Base-by-base conservation (phyloP, 2,113 vertebrate species). In the Carassius carassius region DNA sequence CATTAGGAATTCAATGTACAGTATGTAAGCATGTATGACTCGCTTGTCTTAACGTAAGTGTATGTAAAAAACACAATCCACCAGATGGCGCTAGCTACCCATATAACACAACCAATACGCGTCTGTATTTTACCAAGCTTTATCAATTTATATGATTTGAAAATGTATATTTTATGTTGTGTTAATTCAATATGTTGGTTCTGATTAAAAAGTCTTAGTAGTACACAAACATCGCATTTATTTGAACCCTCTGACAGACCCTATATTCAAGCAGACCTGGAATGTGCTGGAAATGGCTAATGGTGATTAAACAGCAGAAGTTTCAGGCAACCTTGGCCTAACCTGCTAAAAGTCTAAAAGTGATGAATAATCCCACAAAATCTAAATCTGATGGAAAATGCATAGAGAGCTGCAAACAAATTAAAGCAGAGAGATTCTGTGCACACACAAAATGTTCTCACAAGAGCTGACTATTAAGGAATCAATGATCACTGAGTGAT, bases 71-170 rank as follows among this genome's bases (percentile, higher is more conserved):
- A 9, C 37, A 41, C 2, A 0, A 19, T 29, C 91, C 93, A 94
- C 91, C 21, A 89, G 93, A 89, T 91, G 91, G 93, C 5, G 91
- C 88, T 86, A 88, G 80, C 1, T 78, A 84, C 70, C 86, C 51
- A 58, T 14, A 49, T 47, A 47, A 47, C 44, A 60, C 4, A 2
- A 23, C 23, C 23, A 58, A 58, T 7, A 8, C 19, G 0, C 8
- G 17, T 56, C 10, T 49, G n/a, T 51, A 25, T 14, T 65, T 37
- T 37, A 1, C 14, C 1, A 2, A 12, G 16, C 29, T 35, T 29
- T 8, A 21, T 67, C 32, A 19, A 37, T 9, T 37, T 21, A 21
- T 8, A 58, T 3, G 25, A 16, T 29, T 25, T 25, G n/a, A 65
- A 65, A 13, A 29, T 65, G 2, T 65, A 13, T 72, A 8, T 44